Conservation (phyloP, 2,113 vertebrate genomes). For the Gymnarchus niloticus region DNA sequence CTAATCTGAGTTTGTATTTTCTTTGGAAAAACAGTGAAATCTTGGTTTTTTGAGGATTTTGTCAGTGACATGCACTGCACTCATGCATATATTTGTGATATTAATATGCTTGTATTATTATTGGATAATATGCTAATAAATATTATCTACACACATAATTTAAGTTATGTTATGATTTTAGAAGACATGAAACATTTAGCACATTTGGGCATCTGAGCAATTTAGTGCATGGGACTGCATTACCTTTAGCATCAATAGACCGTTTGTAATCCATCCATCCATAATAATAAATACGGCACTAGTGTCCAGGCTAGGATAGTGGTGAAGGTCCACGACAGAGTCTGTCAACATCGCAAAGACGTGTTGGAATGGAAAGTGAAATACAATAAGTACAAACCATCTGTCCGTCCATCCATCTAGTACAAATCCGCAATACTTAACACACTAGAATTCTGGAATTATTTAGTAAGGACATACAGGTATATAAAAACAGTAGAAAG, state of each 20-base stretch:
- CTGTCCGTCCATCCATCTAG: not conserved
- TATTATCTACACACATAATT: not conserved
- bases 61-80: not conserved
- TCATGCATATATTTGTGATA: not conserved
- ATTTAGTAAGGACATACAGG: not conserved
- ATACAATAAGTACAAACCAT: too few species aligned
- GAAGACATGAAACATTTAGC: not conserved
- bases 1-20: not conserved
- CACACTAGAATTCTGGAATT: not conserved
- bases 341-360: too few species aligned
- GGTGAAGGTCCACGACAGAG: too few species aligned
- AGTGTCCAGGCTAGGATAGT: too few species aligned
- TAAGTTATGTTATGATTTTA: not conserved
- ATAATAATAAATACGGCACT: too few species aligned
- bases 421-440: not conserved
- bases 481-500: not conserved
- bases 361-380: too few species aligned
- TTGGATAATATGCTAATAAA: not conserved
- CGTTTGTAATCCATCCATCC: too few species aligned
- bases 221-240: not conserved
- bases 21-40: not conserved
- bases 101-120: not conserved
- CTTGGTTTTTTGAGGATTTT: not conserved
- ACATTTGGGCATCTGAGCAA: not conserved
- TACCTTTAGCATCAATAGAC: not conserved